phyloP scores from a whole-genome alignment of 1,140 invertebrate species.

The Panonychus citri region DNA sequence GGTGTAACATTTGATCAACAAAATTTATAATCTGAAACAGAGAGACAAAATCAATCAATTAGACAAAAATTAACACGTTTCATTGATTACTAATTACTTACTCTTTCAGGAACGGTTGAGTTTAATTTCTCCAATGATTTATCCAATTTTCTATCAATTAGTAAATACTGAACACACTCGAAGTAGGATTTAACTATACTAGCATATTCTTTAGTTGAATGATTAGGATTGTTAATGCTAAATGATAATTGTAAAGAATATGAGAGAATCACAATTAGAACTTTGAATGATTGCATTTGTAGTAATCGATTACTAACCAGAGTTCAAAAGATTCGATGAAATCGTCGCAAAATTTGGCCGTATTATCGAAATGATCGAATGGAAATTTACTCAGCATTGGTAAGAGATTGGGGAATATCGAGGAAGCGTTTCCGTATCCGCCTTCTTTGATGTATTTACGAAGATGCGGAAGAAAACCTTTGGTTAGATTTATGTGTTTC shows the following conservation, averaged over 20 bases:
- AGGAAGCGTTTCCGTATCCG: constrained; percentile 38
- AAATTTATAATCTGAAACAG: not conserved
- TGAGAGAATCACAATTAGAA: too few species aligned
- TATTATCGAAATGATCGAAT: constrained; percentile 25
- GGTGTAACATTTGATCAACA: not conserved
- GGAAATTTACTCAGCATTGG: constrained; percentile 45
- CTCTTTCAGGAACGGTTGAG: not conserved
- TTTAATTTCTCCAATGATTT: not conserved
- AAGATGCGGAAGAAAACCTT: constrained; percentile 42
- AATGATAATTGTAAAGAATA: constrained; percentile 21
- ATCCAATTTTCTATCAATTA: constrained; percentile 5
- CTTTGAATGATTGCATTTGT: too few species aligned
- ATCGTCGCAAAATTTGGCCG: constrained; percentile 33
- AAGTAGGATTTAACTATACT: constrained; percentile 36
- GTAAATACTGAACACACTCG: constrained; percentile 39
- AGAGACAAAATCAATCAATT: too few species aligned
- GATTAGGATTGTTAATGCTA: constrained; percentile 21
- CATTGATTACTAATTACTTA: not conserved
- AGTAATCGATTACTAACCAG: not conserved
- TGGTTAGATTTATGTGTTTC: constrained; percentile 37
- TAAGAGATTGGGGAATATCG: constrained; percentile 44
- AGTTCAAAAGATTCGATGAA: constrained; percentile 37
- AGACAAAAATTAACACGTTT: too few species aligned
- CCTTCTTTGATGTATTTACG: constrained; percentile 37
- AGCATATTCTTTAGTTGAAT: constrained; percentile 32